These are phyloP conservation scores for Cyprinella venusta DNA, from an alignment of 2,797 vertebrate species.

Conservation along the genomic window DNA sequence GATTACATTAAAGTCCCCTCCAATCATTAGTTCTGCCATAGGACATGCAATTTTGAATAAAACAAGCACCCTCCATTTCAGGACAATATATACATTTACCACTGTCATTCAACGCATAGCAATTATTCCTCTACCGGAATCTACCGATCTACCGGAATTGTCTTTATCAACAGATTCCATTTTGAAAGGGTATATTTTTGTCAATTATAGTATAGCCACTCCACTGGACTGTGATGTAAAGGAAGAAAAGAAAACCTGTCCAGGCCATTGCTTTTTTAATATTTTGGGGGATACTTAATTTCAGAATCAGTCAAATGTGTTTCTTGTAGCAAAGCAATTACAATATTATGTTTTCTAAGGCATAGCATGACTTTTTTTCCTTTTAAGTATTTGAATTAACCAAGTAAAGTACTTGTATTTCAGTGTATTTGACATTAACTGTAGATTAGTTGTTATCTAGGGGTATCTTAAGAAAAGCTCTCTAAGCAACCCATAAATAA, in stretches of 20 bases:
- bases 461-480: no score
- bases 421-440: neutral
- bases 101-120: no score
- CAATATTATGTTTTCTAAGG: neutral
- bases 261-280: neutral
- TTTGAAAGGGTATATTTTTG: constrained; percentile 10
- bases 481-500: no score
- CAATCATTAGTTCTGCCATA: no score
- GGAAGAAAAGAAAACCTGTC: constrained; percentile 6
- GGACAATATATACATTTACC: no score
- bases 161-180: neutral
- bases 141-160: neutral
- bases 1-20: no score
- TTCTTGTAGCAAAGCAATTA: neutral
- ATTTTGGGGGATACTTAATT: neutral
- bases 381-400: constrained; percentile 1
- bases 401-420: neutral
- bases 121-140: no score
- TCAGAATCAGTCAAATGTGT: neutral
- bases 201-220: neutral
- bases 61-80: no score
- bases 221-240: neutral
- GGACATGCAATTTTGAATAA: no score
- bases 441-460: neutral
- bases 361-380: neutral